Evolutionary conservation across 2,113 vertebrate species (phyloP), one percentile per base, ranked within the genome.

Genomic region (Tympanuchus pallidicinctus): DNA sequence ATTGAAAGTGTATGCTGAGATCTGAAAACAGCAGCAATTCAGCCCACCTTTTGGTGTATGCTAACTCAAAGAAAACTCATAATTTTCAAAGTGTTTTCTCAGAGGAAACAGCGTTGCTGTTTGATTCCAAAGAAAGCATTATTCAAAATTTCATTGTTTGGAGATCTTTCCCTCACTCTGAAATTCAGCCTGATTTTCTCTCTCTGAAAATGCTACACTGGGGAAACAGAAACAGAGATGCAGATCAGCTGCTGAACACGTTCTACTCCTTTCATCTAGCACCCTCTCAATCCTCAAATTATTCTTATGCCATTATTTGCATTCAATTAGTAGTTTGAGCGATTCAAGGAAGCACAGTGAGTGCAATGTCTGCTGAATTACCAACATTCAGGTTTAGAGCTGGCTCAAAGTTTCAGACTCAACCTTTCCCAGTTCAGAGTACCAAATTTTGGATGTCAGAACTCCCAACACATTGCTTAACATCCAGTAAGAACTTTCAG

Each of bases 1-100:
- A 71, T 93, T 91, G 91, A 77, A 89, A 94, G 50, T 85, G 40
- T 56, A 30, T 71, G 40, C 50, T 73, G 60, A 78, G 59, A 71
- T 60, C 50, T 85, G 69, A 80, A 81, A 92, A 87, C 84, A 91
- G 34, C 87, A 91, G 87, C 71, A 93, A 64, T 77, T 89, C 85
- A 85, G 48, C 40, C 38, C 42, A 64, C 82, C 66, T 81, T 86
- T 86, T 60, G 80, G 64, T 38, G 77, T 48, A 66, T 36, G 22
- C 42, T 83, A 60, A 50, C 45, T 80, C 82, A 91, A 90, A 91
- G 65, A 63, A 27, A 56, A 28, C 47, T 89, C 22, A 50, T 66
- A 38, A 82, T 85, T 92, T 93, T 80, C 71, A 52, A 73, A 82
- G 56, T 66, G 28, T 77, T 91, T 95, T 82, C 81, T 89, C 50